Conservation (phyloP, 2,113 vertebrate species). For the Alouatta palliata region DNA sequence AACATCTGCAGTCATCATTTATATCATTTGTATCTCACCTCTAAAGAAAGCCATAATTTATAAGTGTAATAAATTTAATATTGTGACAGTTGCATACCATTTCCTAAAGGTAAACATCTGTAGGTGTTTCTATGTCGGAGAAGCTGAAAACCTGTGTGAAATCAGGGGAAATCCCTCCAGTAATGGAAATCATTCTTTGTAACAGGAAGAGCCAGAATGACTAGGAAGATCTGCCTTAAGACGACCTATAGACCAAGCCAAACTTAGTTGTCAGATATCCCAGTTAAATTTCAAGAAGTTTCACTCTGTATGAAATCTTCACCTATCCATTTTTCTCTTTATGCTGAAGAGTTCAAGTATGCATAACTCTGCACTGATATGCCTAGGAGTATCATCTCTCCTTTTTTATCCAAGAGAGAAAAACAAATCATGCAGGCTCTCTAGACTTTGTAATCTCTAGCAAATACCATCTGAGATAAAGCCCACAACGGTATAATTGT, state of each 20-base stretch:
- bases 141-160: background rate
- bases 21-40: background rate
- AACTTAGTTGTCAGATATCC: background rate
- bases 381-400: background rate
- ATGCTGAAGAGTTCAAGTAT: background rate
- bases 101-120: constrained; percentile 1
- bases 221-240: background rate
- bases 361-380: background rate
- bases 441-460: background rate
- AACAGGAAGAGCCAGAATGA: background rate
- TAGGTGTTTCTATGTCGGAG: background rate
- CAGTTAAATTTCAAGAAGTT: constrained; percentile 19
- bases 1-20: background rate
- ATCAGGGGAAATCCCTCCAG: background rate
- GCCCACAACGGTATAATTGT: background rate
- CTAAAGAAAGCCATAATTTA: background rate
- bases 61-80: constrained; percentile 23
- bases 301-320: background rate
- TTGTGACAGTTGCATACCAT: background rate
- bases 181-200: background rate
- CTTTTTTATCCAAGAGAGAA: background rate
- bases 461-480: background rate
- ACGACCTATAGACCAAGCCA: background rate
- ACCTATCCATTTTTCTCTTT: background rate
- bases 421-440: background rate